phyloP scores from a whole-genome alignment of 1,140 invertebrate genomes.

The Lamellibrachia luymesi region DNA sequence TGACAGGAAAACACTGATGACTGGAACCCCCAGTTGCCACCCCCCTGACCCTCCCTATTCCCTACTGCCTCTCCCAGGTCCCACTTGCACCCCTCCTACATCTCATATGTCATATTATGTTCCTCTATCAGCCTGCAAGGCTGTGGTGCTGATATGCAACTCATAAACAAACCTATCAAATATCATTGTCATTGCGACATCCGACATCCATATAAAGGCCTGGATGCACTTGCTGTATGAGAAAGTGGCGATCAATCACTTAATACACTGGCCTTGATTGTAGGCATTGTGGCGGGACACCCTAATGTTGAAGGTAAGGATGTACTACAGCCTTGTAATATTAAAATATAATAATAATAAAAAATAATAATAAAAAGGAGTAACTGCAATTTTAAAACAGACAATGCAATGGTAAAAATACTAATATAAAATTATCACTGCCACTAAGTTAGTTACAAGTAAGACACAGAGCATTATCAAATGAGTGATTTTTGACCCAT shows the following conservation, averaged over 20 bases:
- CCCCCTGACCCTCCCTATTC: neutral
- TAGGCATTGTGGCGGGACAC: neutral
- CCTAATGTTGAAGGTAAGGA: neutral
- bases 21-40: neutral
- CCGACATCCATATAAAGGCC: neutral
- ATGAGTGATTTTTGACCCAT: no score
- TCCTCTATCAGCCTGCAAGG: neutral
- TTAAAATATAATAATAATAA: no score
- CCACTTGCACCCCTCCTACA: neutral
- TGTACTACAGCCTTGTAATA: no score
- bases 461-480: no score
- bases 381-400: no score
- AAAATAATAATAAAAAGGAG: no score
- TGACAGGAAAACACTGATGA: neutral
- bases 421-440: no score
- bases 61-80: neutral
- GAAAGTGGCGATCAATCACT: neutral
- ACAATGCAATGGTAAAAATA: no score
- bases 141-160: neutral
- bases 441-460: no score
- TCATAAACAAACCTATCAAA: conserved; percentile 5
- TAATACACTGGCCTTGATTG: neutral
- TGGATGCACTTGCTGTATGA: neutral
- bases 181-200: neutral
- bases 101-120: neutral